Evolutionary conservation across 2,888 invertebrate genomes (phyloP), one percentile per base, ranked within the genome.

Genomic region (Xanthorhoe designata): DNA sequence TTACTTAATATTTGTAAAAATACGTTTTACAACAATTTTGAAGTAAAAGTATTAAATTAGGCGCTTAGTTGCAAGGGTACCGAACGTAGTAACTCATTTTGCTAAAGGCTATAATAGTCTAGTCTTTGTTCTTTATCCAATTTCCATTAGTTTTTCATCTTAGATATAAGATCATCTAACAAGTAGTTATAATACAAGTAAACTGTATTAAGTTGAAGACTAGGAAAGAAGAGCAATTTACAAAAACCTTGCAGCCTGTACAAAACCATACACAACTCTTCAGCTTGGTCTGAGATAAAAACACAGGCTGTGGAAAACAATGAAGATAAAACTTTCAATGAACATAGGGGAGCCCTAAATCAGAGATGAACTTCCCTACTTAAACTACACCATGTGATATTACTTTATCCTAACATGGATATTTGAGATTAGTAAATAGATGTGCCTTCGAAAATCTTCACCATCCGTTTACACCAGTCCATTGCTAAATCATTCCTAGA

Each of bases 371-470:
- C 35, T 61, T n/a, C 47, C 38, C 19, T 45, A 50, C 8, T 3
- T 32, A 56, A n/a, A 47, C 49, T 38, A 49, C 19, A 56, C 45
- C 66, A 56, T 70, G 75, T 73, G 74, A 68, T 65, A 75, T 74
- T 75, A 78, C 80, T 38, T 81, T 79, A 80, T 77, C 77, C 78
- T 75, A 71, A 67, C 66, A 69, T 76, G 69, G 75, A 73, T 75
- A 78, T 68, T 74, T 72, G 74, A 76, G 78, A 78, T 75, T 77
- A 84, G 76, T 84, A 76, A 75, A 75, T 80, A 82, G 82, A 86
- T 85, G 89, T 90, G 91, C 91, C 91, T 91, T 86, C 75, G 77
- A 82, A 84, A 82, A 83, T 78, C 77, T 78, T 85, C 87, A 87
- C 87, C 87, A 87, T 88, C 86, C 88, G 86, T 83, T 84, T 83